Percentiles rank a stretch among this genome's conserved stretches.
phyloP scores from a whole-genome alignment of 1,140 invertebrate species.

The Drosophila carrolli region DNA sequence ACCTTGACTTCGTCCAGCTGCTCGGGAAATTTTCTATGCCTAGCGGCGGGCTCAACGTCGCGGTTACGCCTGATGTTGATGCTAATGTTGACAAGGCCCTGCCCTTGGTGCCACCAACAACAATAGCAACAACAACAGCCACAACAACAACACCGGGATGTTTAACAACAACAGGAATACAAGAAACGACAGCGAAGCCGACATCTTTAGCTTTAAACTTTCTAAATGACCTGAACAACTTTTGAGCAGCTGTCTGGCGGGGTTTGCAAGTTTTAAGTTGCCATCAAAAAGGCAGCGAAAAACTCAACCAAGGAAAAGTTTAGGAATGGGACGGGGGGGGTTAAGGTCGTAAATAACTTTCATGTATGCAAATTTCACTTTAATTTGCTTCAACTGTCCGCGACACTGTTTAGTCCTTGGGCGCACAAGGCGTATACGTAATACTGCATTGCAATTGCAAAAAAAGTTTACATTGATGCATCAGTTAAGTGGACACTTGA shows the following conservation, averaged over 20 bases:
- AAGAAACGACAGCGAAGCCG: constrained; percentile 41
- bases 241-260: constrained; percentile 75
- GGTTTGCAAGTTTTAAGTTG: constrained; percentile 59
- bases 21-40: constrained; percentile 55
- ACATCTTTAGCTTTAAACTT: constrained; percentile 76
- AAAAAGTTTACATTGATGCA: not conserved
- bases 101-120: constrained; percentile 6
- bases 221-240: constrained; percentile 77
- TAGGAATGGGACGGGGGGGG: not conserved
- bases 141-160: not conserved
- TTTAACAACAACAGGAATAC: constrained; percentile 7
- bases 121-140: not conserved
- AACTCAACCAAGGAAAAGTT: not conserved
- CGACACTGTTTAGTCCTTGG: constrained; percentile 4
- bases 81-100: constrained; percentile 50
- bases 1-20: constrained; percentile 55
- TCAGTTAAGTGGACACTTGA: too few species aligned
- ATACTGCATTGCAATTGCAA: not conserved
- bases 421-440: constrained; percentile 43
- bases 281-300: constrained; percentile 47
- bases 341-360: constrained; percentile 6
- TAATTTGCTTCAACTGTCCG: constrained; percentile 67
- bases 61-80: constrained; percentile 45
- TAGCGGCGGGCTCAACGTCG: constrained; percentile 36
- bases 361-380: constrained; percentile 75